Base-by-base conservation (phyloP, 2,797 vertebrate species). In the Myripristis murdjan region DNA sequence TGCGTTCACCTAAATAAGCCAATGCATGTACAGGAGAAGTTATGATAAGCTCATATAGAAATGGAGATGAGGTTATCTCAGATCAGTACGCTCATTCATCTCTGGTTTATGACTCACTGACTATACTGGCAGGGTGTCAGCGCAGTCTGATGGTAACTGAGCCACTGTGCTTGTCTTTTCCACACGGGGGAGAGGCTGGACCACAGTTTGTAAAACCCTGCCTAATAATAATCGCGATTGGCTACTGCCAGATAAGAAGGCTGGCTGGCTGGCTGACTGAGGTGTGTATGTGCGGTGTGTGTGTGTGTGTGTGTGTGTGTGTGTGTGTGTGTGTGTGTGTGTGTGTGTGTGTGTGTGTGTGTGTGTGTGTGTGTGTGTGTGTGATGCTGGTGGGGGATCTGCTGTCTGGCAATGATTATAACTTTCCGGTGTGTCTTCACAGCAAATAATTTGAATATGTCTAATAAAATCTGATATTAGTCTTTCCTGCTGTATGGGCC, bases 161-260 rank as follows among this genome's bases (percentile, higher is more conserved):
- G 62, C 64, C 66, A 75, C 57, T 76, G 60, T 82, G 78, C 77
- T 65, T 58, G 57, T 41, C 64, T 85, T 81, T 87, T 89, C 89
- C 90, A 90, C 87, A 83, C 12, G 83, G 88, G 87, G 85, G 87
- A 87, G 87, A 86, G 84, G 80, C 72, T 75, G 75, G 74, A 74
- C 77, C 70, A 64, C 57, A 70, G 47, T 75, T 85, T 68, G 86
- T 82, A 80, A 72, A 22, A 52, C 37, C n/a, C 44, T 70, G 26
- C 31, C 72, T 74, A 70, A 83, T 78, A 70, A 85, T 67, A 62
- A 77, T 35, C 22, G 31, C 4, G 26, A 90, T 76, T 88, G 78
- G 71, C 46, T 71, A 26, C 70, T 67, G 62, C 56, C 39, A 20
- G 64, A 81, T 76, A 76, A 70, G 64, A 73, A 52, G 60, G 62